phyloP scores from a whole-genome alignment of 1,140 invertebrate species.

The Micrasema minimum region DNA sequence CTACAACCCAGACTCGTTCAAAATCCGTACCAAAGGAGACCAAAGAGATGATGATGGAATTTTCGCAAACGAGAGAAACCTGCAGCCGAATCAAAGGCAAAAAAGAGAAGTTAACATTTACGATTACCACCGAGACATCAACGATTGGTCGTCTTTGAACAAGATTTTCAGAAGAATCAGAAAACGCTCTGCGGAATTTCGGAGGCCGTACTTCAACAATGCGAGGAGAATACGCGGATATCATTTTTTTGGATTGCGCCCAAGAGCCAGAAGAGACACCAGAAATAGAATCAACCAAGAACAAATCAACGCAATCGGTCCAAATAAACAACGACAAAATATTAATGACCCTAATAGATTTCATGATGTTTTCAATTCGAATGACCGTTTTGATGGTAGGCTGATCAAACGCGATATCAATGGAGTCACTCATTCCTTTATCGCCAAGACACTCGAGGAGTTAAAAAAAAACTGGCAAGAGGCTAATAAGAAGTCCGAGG shows the following conservation, averaged over 20 bases:
- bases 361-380: too few relatives aligned
- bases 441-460: constrained; percentile 35
- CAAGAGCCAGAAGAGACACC: constrained; percentile 34
- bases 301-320: neutral
- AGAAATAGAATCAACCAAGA: constrained; percentile 30
- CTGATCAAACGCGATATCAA: constrained; percentile 32
- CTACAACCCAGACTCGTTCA: too few relatives aligned
- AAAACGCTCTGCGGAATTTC: constrained; percentile 8
- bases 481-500: constrained; percentile 1
- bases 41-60: too few relatives aligned
- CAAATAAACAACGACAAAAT: neutral
- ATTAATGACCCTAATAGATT: too few relatives aligned
- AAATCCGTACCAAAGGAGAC: too few relatives aligned
- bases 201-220: constrained; percentile 16
- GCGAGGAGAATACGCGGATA: constrained; percentile 31
- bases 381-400: too few relatives aligned
- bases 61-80: too few relatives aligned
- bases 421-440: constrained; percentile 19
- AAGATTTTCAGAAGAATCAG: constrained; percentile 9
- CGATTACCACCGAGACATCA: neutral
- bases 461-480: constrained; percentile 37
- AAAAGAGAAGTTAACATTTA: neutral
- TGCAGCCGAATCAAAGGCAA: too few relatives aligned
- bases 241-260: constrained; percentile 44
- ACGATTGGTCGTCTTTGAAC: constrained; percentile 1